Evolutionary conservation across 2,888 invertebrate species (phyloP).

Genomic region (Diploptera punctata): DNA sequence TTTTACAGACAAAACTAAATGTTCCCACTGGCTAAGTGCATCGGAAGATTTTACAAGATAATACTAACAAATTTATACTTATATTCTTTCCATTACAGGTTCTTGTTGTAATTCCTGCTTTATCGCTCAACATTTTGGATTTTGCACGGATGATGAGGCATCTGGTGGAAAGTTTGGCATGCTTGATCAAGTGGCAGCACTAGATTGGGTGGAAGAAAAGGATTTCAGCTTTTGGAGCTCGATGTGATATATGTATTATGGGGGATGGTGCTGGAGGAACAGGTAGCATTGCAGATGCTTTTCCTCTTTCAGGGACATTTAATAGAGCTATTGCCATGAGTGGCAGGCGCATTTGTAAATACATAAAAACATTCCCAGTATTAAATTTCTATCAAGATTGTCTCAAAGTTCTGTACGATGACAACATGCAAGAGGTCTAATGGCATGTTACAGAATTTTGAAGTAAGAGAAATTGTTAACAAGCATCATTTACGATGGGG

Average conservation of each 20-base stretch:
- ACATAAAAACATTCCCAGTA: too few species aligned
- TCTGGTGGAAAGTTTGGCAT: conserved; percentile 82
- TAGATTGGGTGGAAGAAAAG: conserved; percentile 80
- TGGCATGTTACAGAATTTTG: too few species aligned
- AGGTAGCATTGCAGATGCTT: conserved; percentile 75
- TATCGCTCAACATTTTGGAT: conserved; percentile 82
- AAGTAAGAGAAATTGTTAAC: too few species aligned
- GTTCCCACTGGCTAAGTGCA: too few species aligned
- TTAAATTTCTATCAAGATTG: too few species aligned
- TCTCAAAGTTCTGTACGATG: too few species aligned
- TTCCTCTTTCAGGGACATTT: conserved; percentile 65
- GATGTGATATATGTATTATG: conserved; percentile 76
- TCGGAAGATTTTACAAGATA: too few species aligned
- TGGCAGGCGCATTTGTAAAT: conserved; percentile 65
- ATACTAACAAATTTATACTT: too few species aligned
- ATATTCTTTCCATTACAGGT: too few species aligned
- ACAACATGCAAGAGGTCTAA: too few species aligned
- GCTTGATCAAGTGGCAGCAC: conserved; percentile 80
- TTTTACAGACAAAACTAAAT: too few species aligned
- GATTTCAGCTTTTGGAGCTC: conserved; percentile 75
- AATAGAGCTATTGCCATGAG: conserved; percentile 82
- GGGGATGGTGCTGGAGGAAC: conserved; percentile 83
- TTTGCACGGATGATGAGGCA: conserved; percentile 78
- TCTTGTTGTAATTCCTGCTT: conserved; percentile 79
- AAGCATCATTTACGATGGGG: too few species aligned